Evolutionary conservation across 2,113 vertebrate genomes (phyloP), one percentile per base, ranked within the genome.

Genomic region (Ranitomeya imitator): DNA sequence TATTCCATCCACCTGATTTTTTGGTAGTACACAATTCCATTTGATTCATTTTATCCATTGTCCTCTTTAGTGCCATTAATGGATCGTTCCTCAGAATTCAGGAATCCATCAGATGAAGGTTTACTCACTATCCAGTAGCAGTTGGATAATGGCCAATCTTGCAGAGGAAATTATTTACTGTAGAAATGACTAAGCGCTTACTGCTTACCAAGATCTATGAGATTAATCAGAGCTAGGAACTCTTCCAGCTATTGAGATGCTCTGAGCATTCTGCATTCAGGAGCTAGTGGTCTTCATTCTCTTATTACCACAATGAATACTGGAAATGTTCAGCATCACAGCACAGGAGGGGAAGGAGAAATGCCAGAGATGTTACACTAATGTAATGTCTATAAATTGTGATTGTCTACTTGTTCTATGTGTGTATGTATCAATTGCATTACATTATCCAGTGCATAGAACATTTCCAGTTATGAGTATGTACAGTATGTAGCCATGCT

Each of bases 121-220:
- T 83, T 45, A 51, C 60, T 65, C 60, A 51, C 60, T 65, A 51
- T 37, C 4, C 45, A 51, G 60, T 83, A 60, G 80, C 55, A 51
- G 31, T 61, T 83, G 80, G 80, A 60, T 83, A 51, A 59, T 63
- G 16, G 80, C 80, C 80, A 83, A 60, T 37, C 60, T 83, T 83
- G 80, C 16, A 6, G 31, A 83, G 80, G 60, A 83, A 83, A 83
- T 65, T 83, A 83, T 83, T 83, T 83, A 83, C 59, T 63, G 80
- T 83, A 83, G 80, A 83, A 83, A 83, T 83, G 59, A 63, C 80
- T 83, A 83, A 83, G 80, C 31, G 12, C 60, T 83, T 14, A n/a
- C 31, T 65, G 80, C 80, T 83, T 81, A 61, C 59, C 59, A 65
- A 52, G 81, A 67, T 69, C 61, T 83, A 83, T 67, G 81, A 69